phyloP scores from a whole-genome alignment of 2,113 vertebrate species.

The Microcebus tavaratra region DNA sequence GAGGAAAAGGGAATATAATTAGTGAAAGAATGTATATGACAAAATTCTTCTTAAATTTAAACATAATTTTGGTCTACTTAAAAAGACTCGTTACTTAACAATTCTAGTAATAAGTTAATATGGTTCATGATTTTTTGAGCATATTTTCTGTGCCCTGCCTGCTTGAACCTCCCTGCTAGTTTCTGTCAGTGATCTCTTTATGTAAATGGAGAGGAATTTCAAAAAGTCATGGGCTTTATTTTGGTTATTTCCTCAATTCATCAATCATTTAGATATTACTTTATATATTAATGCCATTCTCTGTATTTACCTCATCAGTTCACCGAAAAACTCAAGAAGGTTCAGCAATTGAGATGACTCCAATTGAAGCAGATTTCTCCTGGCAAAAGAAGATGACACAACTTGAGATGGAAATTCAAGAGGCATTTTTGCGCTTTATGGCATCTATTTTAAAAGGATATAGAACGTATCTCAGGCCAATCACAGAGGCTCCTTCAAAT shows the following conservation, averaged over 20 bases:
- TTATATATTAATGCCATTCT: conserved; percentile 13
- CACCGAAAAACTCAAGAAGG: conserved; percentile 88
- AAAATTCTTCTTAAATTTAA: conserved; percentile 38
- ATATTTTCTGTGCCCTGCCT: not conserved
- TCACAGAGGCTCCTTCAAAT: conserved; percentile 95
- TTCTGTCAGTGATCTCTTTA: not conserved
- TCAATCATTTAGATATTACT: not conserved
- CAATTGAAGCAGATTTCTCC: conserved; percentile 96
- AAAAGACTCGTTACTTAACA: not conserved
- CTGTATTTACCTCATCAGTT: conserved; percentile 78
- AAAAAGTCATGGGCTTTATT: not conserved
- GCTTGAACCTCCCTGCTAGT: not conserved
- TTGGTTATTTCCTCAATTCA: not conserved
- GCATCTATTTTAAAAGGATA: conserved; percentile 96
- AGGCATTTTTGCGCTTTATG: conserved; percentile 97
- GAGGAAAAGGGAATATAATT: not conserved
- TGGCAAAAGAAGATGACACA: conserved; percentile 96
- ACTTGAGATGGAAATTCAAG: conserved; percentile 98
- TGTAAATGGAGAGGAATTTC: not conserved
- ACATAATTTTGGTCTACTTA: not conserved
- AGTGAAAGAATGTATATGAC: not conserved
- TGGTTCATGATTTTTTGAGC: not conserved
- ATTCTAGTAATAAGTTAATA: not conserved
- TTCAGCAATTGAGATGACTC: conserved; percentile 94
- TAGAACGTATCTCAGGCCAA: conserved; percentile 94